Conservation (phyloP, 2,797 vertebrate genomes). For the Apodemus agrarius region DNA sequence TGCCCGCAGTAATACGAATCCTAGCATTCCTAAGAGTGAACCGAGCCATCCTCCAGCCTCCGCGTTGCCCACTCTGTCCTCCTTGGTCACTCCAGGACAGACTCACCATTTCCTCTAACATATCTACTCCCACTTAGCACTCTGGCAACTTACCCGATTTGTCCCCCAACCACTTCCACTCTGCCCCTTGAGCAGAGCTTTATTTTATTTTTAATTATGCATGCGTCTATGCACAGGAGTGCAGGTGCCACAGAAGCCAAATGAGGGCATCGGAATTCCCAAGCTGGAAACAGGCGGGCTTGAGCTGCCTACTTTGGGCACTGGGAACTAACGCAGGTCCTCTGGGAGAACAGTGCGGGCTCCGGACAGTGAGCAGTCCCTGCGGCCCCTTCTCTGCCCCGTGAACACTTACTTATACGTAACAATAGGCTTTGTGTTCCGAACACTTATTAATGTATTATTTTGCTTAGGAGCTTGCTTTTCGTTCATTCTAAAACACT, state of each 20-base stretch:
- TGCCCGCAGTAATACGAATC: not conserved
- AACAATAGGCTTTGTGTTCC: not conserved
- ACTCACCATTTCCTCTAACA: not conserved
- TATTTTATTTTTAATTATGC: not conserved
- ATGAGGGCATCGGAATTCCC: not conserved
- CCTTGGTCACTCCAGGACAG: not conserved
- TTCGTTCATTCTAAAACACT: not conserved
- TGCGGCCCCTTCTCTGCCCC: not conserved
- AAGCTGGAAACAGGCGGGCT: not conserved
- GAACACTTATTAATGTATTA: not conserved
- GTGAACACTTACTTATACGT: not conserved
- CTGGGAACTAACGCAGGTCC: not conserved
- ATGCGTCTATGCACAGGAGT: not conserved
- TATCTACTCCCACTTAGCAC: not conserved
- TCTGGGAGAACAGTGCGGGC: not conserved
- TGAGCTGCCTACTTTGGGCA: not conserved
- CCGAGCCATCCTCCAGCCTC: not conserved
- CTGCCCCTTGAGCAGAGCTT: not conserved
- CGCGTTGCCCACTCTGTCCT: not conserved
- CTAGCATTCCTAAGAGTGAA: not conserved
- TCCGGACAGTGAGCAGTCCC: too few relatives aligned
- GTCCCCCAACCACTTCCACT: not conserved
- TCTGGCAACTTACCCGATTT: not conserved
- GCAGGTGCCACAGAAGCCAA: not conserved
- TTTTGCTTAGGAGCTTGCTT: not conserved